Evolutionary conservation across 2,888 invertebrate genomes (phyloP).

Genomic region (Ophion obscuratus): DNA sequence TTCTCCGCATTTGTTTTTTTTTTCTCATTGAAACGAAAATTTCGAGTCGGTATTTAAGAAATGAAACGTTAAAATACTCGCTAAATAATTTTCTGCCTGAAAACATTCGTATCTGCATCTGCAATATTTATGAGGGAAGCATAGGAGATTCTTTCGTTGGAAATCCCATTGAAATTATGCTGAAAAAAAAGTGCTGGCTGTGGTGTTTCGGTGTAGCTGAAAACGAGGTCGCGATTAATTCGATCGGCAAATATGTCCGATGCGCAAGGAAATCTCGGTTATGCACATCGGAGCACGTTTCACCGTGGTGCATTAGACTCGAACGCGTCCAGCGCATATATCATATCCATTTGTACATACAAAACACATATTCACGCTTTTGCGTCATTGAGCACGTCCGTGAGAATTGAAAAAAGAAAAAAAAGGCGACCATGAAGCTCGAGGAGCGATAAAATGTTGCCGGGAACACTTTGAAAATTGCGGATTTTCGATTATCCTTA

Average conservation of each 20-base stretch:
- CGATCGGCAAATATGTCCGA: slow-evolving; percentile 25
- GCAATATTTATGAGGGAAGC: background rate
- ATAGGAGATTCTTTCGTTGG: slow-evolving; percentile 25
- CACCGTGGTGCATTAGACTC: slow-evolving; percentile 19
- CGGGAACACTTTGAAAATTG: slow-evolving; percentile 17
- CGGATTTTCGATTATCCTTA: background rate
- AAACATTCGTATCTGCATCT: background rate
- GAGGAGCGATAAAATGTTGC: slow-evolving; percentile 6
- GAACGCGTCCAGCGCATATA: slow-evolving; percentile 16
- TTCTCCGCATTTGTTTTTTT: no score
- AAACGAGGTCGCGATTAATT: slow-evolving; percentile 18
- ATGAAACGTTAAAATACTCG: background rate
- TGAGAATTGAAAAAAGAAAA: slow-evolving; percentile 1
- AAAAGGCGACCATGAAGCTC: slow-evolving; percentile 24
- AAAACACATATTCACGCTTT: slow-evolving; percentile 18
- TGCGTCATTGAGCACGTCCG: slow-evolving; percentile 35
- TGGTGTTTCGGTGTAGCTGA: background rate
- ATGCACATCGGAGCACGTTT: slow-evolving; percentile 64
- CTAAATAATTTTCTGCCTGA: background rate
- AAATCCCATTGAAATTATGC: slow-evolving; percentile 38
- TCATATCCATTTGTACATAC: slow-evolving; percentile 10
- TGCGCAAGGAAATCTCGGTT: slow-evolving; percentile 66
- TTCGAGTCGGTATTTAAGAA: background rate
- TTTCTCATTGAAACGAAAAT: background rate
- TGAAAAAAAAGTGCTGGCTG: background rate